These are phyloP conservation scores for Melangyna quadrimaculata DNA, from an alignment of 2,888 invertebrate genomes.

Conservation along the genomic window DNA sequence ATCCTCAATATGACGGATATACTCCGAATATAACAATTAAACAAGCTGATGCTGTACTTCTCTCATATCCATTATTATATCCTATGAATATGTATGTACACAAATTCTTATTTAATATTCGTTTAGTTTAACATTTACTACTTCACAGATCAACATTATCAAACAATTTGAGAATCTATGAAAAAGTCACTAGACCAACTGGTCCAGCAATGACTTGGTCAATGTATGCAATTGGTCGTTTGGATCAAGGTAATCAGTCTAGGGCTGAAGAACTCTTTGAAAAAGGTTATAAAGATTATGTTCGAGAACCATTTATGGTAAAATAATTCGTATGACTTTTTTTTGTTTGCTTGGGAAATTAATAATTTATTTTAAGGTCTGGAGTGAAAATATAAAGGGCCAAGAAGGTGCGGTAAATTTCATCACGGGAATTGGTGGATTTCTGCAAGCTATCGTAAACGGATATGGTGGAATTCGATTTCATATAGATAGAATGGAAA, in stretches of 20 bases:
- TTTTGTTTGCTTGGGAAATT: neutral
- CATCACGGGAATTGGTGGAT: conserved; percentile 85
- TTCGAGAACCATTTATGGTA: conserved; percentile 84
- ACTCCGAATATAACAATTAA: conserved; percentile 81
- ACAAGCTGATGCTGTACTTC: conserved; percentile 84
- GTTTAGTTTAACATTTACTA: neutral
- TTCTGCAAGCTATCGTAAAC: conserved; percentile 83
- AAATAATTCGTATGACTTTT: neutral
- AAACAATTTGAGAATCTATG: conserved; percentile 84
- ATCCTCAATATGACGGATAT: conserved; percentile 84
- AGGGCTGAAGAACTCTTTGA: conserved; percentile 82
- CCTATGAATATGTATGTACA: conserved; percentile 83
- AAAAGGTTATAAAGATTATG: conserved; percentile 82
- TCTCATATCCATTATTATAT: conserved; percentile 84
- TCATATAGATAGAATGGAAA: conserved; percentile 81
- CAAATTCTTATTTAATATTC: conserved; percentile 20
- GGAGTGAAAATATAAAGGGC: conserved; percentile 83
- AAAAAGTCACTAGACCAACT: conserved; percentile 82
- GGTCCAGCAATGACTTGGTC: conserved; percentile 86
- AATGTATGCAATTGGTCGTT: conserved; percentile 84
- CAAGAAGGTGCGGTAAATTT: conserved; percentile 83
- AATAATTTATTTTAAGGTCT: conserved; percentile 80
- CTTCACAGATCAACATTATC: conserved; percentile 77
- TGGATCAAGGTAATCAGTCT: conserved; percentile 80
- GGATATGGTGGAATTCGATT: conserved; percentile 84